phyloP scores from a whole-genome alignment of 1,140 invertebrate genomes.

The Watersipora subatra region DNA sequence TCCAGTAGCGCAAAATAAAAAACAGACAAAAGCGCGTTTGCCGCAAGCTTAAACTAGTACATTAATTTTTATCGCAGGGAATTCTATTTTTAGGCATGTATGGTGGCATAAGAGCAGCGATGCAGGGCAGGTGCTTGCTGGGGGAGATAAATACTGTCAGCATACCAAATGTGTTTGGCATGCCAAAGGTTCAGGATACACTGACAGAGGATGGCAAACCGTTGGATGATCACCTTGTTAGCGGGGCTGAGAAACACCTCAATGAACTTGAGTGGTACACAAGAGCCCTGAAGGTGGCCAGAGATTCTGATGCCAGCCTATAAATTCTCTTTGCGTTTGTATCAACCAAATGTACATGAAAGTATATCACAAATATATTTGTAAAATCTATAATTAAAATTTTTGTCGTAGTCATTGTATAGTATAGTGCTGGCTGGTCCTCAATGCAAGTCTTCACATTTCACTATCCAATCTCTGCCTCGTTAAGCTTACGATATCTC shows the following conservation, averaged over 20 bases:
- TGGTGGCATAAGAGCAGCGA: slow-evolving; percentile 41
- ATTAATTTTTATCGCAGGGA: neutral
- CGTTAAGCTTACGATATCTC: neutral
- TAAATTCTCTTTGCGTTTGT: too few relatives aligned
- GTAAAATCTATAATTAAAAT: too few relatives aligned
- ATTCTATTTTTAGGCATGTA: slow-evolving; percentile 30
- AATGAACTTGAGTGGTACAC: slow-evolving; percentile 40
- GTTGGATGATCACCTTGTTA: slow-evolving; percentile 22
- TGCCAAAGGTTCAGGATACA: slow-evolving; percentile 32
- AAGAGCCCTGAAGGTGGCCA: slow-evolving; percentile 24
- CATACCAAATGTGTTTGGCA: slow-evolving; percentile 35
- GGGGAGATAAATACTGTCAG: slow-evolving; percentile 43
- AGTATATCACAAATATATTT: too few relatives aligned
- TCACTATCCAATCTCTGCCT: neutral
- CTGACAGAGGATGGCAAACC: slow-evolving; percentile 33
- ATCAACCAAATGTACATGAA: too few relatives aligned
- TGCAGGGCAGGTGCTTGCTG: slow-evolving; percentile 36
- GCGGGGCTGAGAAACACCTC: slow-evolving; percentile 23
- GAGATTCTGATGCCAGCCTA: neutral
- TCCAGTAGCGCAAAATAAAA: neutral
- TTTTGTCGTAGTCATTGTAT: too few relatives aligned
- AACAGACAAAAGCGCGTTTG: neutral
- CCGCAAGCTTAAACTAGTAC: neutral
- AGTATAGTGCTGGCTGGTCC: too few relatives aligned
- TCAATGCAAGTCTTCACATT: too few relatives aligned